Evolutionary conservation across 2,888 invertebrate genomes (phyloP), one percentile per base, ranked within the genome.

Genomic region (Latrodectus elegans): DNA sequence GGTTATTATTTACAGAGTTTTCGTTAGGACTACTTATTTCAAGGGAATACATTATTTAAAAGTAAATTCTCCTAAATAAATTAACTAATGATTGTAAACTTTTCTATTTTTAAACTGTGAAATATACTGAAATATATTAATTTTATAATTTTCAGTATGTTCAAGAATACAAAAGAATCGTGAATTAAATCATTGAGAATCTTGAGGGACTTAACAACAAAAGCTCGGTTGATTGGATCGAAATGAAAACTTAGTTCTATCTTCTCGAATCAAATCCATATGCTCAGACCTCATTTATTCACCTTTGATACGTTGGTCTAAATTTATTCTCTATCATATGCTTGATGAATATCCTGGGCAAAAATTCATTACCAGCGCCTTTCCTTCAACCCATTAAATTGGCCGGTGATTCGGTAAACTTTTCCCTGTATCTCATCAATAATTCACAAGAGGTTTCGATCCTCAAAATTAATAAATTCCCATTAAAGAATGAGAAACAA

Each of bases 401-500:
- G 9, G 55, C 38, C 53, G 67, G 10, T 52, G 53, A n/a, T 60
- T 38, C 38, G n/a, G 68, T 55, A 51, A 52, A 38, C 9, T 38
- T 51, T 38, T 60, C 72, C 49, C 71, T 17, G 68, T 55, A 55
- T 12, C 9, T 51, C 75, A 82, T 87, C 76, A 76, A 77, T 87
- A 71, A 87, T 81, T 87, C 86, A 77, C 15, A 65, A 26, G 64
- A 55, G 64, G 67, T 68, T 71, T 81, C 76, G 76, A 55, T 55
- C 51, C 12, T 26, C 67, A 68, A 81, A 87, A 77, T 81, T 81
- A 87, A 81, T 87, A 87, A 81, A 73, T 87, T 72, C 52, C 76
- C 77, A 87, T 77, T 81, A 82, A 87, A 77, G 76, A 87, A 77
- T 22, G 60, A 65, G 81, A 87, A 87, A 77, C 81, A 87, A 82